Conservation (phyloP, 2,888 invertebrate species). For the Mimumesa dahlbomi region DNA sequence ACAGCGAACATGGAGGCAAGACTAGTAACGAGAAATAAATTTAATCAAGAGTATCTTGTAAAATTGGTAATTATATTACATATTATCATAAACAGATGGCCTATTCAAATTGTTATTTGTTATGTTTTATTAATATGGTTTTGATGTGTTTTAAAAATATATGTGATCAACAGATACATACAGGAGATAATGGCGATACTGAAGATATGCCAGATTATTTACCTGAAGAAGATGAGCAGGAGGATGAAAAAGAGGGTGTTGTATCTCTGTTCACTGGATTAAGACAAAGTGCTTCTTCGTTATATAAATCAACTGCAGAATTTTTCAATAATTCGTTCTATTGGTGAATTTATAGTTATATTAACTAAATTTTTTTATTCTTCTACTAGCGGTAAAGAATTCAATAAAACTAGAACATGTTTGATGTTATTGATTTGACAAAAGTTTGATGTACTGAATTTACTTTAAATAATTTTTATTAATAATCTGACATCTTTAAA, state of each 20-base stretch:
- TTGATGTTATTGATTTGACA: constrained; percentile 8
- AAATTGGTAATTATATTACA: constrained; percentile 69
- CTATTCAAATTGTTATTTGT: not conserved
- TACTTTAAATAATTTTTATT: constrained; percentile 6
- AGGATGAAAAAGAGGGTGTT: constrained; percentile 76
- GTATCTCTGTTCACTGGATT: constrained; percentile 78
- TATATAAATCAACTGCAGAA: constrained; percentile 78
- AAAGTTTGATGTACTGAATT: constrained; percentile 6
- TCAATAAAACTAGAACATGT: constrained; percentile 13
- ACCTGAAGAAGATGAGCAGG: constrained; percentile 75
- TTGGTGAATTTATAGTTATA: constrained; percentile 70
- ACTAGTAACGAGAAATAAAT: constrained; percentile 78
- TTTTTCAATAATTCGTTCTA: constrained; percentile 78
- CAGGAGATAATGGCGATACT: constrained; percentile 68
- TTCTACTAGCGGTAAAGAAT: constrained; percentile 3
- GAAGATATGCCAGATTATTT: constrained; percentile 78
- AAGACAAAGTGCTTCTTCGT: constrained; percentile 77
- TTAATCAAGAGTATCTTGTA: constrained; percentile 79
- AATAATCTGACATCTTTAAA: constrained; percentile 8
- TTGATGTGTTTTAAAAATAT: not conserved
- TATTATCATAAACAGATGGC: too few species aligned
- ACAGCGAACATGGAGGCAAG: constrained; percentile 77
- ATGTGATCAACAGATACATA: constrained; percentile 63
- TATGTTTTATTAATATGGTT: too few species aligned
- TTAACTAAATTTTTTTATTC: constrained; percentile 31